Conservation (phyloP, 2,113 vertebrate species). For the Cyanoderma ruficeps region DNA sequence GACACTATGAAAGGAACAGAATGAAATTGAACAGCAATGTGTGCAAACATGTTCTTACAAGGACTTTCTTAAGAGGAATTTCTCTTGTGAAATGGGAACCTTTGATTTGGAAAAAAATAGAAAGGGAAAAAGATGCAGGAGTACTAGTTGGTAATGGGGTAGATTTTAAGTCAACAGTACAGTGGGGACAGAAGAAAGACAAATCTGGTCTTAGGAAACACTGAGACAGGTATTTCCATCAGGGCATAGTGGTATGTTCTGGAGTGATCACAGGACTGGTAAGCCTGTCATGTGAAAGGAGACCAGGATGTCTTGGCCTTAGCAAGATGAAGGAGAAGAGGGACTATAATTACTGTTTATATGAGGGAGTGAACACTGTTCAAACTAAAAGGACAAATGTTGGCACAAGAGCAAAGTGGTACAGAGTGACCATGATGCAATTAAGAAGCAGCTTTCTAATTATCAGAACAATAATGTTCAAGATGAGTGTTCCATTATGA, state of each 20-base stretch:
- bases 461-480: constrained; percentile 52
- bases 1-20: background rate
- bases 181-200: background rate
- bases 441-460: constrained; percentile 61
- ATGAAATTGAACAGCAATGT: background rate
- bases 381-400: constrained; percentile 20
- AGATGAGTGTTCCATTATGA: constrained; percentile 56
- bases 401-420: constrained; percentile 64
- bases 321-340: constrained; percentile 7
- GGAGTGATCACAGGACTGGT: background rate
- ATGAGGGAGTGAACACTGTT: constrained; percentile 32
- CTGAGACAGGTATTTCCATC: background rate
- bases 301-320: constrained; percentile 12
- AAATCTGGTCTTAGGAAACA: background rate
- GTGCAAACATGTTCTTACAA: background rate
- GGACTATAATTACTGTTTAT: constrained; percentile 33
- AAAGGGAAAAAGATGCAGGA: background rate
- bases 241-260: background rate
- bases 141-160: background rate
- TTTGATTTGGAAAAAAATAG: background rate
- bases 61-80: background rate
- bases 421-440: constrained; percentile 44
- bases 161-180: background rate
- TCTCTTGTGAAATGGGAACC: background rate
- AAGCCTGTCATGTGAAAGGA: background rate